A percentile compares a stretch with the other conserved stretches of the same genome.
These are phyloP conservation scores for Cyprinodon diabolis DNA, from an alignment of 2,797 vertebrate genomes.

Conservation along the genomic window DNA sequence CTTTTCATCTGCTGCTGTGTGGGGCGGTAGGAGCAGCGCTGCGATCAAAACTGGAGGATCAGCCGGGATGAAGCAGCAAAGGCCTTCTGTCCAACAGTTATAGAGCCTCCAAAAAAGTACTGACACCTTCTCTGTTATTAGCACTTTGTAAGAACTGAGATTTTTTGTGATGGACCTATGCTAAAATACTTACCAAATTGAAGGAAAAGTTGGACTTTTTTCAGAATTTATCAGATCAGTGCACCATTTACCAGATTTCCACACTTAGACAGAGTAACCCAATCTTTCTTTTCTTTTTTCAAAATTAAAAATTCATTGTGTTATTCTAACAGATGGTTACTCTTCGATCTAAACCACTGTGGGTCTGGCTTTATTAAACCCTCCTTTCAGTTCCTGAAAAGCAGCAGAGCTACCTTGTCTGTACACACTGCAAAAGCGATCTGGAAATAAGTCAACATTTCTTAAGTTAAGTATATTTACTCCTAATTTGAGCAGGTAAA, in stretches of 20 bases:
- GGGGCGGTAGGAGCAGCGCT: constrained; percentile 80
- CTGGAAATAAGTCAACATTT: no score
- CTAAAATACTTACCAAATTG: neutral
- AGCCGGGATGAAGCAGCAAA: constrained; percentile 80
- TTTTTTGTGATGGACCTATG: neutral
- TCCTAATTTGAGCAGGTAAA: no score
- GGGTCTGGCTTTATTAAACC: no score
- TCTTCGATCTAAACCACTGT: no score
- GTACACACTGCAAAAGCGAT: no score
- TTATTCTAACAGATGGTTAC: no score
- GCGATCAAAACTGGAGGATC: constrained; percentile 87
- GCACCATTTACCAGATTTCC: neutral
- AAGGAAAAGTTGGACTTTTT: neutral
- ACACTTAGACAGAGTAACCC: neutral
- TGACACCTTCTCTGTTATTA: neutral
- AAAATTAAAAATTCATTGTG: no score
- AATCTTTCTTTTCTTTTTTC: no score
- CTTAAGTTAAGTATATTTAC: no score
- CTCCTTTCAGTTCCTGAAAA: no score
- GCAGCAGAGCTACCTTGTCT: no score
- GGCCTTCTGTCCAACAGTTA: neutral
- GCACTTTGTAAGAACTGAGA: neutral
- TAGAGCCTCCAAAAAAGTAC: neutral
- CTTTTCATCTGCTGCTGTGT: constrained; percentile 97
- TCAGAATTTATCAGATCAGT: neutral